Conservation (phyloP, 2,113 vertebrate species). For the Toxostoma redivivum region DNA sequence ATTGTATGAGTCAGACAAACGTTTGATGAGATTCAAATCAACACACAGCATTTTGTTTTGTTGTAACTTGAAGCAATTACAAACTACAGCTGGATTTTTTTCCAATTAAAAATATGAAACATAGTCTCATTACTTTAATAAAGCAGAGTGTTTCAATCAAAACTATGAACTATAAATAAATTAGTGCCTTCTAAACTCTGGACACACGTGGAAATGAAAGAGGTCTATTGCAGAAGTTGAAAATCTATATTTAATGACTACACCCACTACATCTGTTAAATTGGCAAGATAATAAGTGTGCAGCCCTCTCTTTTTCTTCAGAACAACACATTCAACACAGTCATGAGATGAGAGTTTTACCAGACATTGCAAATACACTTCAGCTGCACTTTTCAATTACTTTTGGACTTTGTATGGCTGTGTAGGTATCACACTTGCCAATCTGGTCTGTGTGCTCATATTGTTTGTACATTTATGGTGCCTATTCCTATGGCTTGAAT, state of each 20-base stretch:
- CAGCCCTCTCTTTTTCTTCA: not conserved
- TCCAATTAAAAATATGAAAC: not conserved
- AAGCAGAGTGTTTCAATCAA: not conserved
- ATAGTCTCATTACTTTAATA: not conserved
- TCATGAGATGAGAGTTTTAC: not conserved
- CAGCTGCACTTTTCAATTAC: not conserved
- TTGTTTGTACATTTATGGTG: not conserved
- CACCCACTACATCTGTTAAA: not conserved
- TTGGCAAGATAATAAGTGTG: conserved; percentile 13
- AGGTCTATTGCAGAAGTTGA: not conserved
- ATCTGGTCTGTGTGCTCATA: not conserved
- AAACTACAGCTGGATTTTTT: not conserved
- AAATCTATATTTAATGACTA: conserved; percentile 23
- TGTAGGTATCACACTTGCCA: not conserved
- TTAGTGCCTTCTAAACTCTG: not conserved
- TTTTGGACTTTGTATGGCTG: not conserved
- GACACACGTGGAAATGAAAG: not conserved
- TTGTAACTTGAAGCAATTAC: not conserved
- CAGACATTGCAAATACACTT: not conserved
- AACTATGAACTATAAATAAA: not conserved
- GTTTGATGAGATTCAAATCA: not conserved
- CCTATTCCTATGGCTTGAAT: not conserved
- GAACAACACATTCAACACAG: not conserved
- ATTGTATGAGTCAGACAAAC: not conserved
- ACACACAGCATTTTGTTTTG: not conserved